Evolutionary conservation across 2,113 vertebrate genomes (phyloP), one percentile per base, ranked within the genome.

Genomic region (Apus apus): DNA sequence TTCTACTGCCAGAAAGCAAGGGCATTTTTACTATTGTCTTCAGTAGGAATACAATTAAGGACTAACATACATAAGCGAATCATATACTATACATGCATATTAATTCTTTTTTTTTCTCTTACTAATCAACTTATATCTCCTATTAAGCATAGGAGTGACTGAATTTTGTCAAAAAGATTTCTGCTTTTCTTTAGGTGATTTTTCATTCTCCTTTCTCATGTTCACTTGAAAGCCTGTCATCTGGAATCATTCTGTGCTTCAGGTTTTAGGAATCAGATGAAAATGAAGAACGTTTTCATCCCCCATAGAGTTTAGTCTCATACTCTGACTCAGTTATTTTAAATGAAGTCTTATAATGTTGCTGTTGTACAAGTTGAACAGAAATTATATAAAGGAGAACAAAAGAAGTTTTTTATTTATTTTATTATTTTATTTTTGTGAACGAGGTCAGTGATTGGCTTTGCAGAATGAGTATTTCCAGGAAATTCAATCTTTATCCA

Each of bases 201-300:
- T 92, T 94, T 94, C 71, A 76, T 80, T 95, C 81, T 94, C 53
- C 70, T 81, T 85, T 96, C 91, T 95, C 43, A 79, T 91, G 68
- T 95, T 95, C 80, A 79, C 85, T 96, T 96, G 86, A 93, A 97
- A 97, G 88, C 40, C 66, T 94, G 93, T 93, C 93, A 88, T 95
- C 77, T 95, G 75, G 95, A 96, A 93, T 95, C 22, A 66, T 84
- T 96, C 78, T 87, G 22, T 94, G 91, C 87, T 96, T 93, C 86
- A 96, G 85, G 86, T 96, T 94, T 79, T 94, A 91, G 86, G 75
- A 90, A 93, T 86, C 91, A 93, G 90, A 96, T 94, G 84, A 97
- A 97, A 97, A 93, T 74, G 43, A 79, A 88, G 76, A 87, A 87
- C 36, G 22, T 83, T 96, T 96, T 97, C 71, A 96, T 95, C 66